A percentile compares a stretch with the other conserved stretches of the same genome.
Conservation (phyloP, 2,888 invertebrate species). For the Pristionchus entomophagus region DNA sequence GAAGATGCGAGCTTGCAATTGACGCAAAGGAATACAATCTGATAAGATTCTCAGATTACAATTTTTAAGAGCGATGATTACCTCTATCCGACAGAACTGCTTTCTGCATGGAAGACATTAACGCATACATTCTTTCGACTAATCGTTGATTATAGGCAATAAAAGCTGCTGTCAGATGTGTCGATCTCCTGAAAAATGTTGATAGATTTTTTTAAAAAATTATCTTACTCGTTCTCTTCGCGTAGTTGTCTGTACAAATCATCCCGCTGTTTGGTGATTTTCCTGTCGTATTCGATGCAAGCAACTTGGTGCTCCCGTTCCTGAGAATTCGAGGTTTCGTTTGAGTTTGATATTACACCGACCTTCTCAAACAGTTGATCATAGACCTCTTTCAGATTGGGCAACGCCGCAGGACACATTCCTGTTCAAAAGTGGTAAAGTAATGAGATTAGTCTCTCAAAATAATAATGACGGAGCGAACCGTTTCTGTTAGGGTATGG, state of each 20-base stretch:
- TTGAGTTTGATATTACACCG: not conserved
- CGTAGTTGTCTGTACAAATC: conserved; percentile 12
- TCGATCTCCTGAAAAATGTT: not conserved
- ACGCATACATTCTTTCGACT: not conserved
- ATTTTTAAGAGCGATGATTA: not conserved
- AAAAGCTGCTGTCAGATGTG: not conserved
- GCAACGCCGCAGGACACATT: not conserved
- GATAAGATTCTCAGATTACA: not conserved
- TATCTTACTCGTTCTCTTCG: not conserved
- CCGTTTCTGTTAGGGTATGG: not conserved
- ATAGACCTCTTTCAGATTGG: not conserved
- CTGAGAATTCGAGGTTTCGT: not conserved
- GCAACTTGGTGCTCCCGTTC: not conserved
- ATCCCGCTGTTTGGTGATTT: not conserved
- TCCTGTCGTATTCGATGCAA: not conserved
- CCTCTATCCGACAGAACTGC: not conserved
- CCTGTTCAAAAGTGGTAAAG: not conserved
- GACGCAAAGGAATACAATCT: not conserved
- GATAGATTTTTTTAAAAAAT: not conserved
- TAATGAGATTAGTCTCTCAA: not conserved
- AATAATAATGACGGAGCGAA: not conserved
- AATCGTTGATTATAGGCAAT: not conserved
- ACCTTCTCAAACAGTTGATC: not conserved
- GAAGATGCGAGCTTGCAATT: not conserved
- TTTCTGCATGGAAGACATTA: not conserved